phyloP scores from a whole-genome alignment of 1,140 invertebrate genomes.

The Eubasilissa regina region DNA sequence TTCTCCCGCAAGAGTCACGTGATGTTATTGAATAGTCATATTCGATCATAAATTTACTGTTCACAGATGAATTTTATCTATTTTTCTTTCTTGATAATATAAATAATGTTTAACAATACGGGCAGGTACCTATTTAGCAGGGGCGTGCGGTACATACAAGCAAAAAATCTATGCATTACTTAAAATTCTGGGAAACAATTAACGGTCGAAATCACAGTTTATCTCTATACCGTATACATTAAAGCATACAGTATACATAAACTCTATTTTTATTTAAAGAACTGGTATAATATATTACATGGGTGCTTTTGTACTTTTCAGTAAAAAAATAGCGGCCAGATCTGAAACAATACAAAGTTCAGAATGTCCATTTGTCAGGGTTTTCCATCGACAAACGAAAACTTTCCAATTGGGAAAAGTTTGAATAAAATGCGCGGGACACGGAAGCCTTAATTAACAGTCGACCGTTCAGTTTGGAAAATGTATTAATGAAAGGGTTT shows the following conservation, averaged over 20 bases:
- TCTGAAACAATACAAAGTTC: neutral
- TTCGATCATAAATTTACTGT: too few species aligned
- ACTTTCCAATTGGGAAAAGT: neutral
- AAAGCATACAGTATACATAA: too few species aligned
- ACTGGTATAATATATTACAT: too few species aligned
- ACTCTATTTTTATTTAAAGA: too few species aligned
- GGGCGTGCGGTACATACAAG: neutral
- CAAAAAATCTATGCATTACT: neutral
- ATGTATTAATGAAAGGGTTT: slow-evolving; percentile 12
- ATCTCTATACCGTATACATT: too few species aligned
- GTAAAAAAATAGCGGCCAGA: too few species aligned
- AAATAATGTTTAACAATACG: too few species aligned
- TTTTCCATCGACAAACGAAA: neutral
- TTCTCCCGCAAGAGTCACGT: slow-evolving; percentile 3
- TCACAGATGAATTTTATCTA: too few species aligned
- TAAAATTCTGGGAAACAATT: neutral
- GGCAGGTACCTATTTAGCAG: too few species aligned
- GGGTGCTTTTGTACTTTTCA: too few species aligned
- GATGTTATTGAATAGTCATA: too few species aligned
- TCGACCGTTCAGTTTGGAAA: neutral
- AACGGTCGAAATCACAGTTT: neutral
- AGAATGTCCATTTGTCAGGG: neutral
- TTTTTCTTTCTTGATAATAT: too few species aligned
- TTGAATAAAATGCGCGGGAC: neutral
- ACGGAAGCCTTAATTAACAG: slow-evolving; percentile 4